Conservation (phyloP, 2,888 invertebrate genomes). For the Xestobium rufovillosum region DNA sequence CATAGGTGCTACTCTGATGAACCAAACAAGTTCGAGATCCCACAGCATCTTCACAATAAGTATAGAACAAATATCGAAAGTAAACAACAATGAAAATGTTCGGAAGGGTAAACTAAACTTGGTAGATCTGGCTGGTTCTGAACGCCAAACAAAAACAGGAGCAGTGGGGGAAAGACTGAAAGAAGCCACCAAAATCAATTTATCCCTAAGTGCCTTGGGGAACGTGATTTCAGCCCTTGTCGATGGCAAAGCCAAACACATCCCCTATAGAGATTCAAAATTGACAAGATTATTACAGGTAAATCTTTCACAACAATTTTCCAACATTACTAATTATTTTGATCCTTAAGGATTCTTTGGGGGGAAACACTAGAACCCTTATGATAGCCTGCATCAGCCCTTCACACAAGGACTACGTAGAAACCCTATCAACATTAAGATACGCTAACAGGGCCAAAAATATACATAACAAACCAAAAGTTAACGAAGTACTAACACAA, state of each 20-base stretch:
- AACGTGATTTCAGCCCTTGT: slow-evolving; percentile 85
- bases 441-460: slow-evolving; percentile 83
- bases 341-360: slow-evolving; percentile 58
- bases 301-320: slow-evolving; percentile 19
- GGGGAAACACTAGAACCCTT: slow-evolving; percentile 82
- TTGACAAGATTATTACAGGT: slow-evolving; percentile 69
- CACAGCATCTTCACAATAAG: slow-evolving; percentile 84
- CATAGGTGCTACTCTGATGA: slow-evolving; percentile 83
- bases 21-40: slow-evolving; percentile 75
- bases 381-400: slow-evolving; percentile 85
- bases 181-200: slow-evolving; percentile 84
- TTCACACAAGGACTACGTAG: slow-evolving; percentile 74
- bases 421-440: slow-evolving; percentile 71
- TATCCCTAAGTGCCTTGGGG: slow-evolving; percentile 78
- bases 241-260: slow-evolving; percentile 72
- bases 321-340: background rate
- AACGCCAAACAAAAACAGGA: slow-evolving; percentile 76
- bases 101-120: slow-evolving; percentile 66
- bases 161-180: slow-evolving; percentile 77
- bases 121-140: slow-evolving; percentile 85
- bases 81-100: slow-evolving; percentile 38
- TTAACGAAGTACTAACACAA: slow-evolving; percentile 74
- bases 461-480: slow-evolving; percentile 75
- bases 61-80: slow-evolving; percentile 66
- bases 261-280: slow-evolving; percentile 80